Evolutionary conservation across 2,888 invertebrate genomes (phyloP).

Genomic region (Baronia brevicornis): DNA sequence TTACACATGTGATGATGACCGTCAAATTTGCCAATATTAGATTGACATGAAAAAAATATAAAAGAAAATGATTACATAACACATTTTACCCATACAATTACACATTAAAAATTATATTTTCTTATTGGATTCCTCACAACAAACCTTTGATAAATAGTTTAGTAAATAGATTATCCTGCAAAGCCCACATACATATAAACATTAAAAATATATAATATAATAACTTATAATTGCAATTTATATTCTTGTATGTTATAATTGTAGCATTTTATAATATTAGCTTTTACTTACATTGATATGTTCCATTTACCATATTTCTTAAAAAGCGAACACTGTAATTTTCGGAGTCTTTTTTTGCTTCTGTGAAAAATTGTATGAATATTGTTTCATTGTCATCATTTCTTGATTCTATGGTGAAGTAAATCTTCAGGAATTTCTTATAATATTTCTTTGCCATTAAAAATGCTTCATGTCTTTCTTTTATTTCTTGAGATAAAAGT

Average conservation of each 20-base stretch:
- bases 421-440: conserved; percentile 58
- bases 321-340: conserved; percentile 46
- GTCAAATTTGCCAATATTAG: no score
- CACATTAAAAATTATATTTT: no score
- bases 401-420: conserved; percentile 51
- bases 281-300: conserved; percentile 53
- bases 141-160: no score
- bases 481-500: conserved; percentile 54
- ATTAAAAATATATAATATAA: no score
- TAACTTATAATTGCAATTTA: background rate
- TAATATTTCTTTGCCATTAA: conserved; percentile 64
- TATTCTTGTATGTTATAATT: background rate
- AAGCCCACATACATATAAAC: no score
- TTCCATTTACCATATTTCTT: conserved; percentile 37
- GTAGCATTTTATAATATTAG: no score
- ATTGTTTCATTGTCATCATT: conserved; percentile 39
- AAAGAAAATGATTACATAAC: no score
- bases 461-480: conserved; percentile 66
- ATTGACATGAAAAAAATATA: no score
- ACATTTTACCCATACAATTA: no score
- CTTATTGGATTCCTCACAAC: no score
- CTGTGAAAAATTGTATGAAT: conserved; percentile 61
- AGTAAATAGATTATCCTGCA: no score
- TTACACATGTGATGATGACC: no score
- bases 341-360: conserved; percentile 54